These are phyloP conservation scores for Brenthis hecate DNA, from an alignment of 2,888 invertebrate genomes.

Conservation along the genomic window DNA sequence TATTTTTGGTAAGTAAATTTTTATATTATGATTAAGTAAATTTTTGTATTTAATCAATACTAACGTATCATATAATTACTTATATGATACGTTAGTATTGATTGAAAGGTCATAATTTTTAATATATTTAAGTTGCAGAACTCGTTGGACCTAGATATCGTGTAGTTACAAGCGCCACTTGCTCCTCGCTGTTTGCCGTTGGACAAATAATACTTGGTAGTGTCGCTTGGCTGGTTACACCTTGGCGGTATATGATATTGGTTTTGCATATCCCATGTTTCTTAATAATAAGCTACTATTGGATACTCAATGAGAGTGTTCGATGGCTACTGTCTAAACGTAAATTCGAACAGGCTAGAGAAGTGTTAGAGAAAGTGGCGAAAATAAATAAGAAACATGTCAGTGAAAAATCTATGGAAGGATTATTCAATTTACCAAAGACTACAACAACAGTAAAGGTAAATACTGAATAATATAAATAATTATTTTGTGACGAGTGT, in stretches of 20 bases:
- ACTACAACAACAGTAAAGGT: slow-evolving; percentile 15
- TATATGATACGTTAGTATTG: neutral
- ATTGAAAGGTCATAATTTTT: neutral
- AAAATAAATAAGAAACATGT: slow-evolving; percentile 82
- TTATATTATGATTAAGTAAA: no score
- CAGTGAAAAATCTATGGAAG: slow-evolving; percentile 75
- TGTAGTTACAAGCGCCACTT: slow-evolving; percentile 87
- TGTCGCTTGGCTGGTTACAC: slow-evolving; percentile 85
- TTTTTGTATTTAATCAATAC: no score
- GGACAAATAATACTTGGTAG: slow-evolving; percentile 87
- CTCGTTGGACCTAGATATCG: slow-evolving; percentile 88
- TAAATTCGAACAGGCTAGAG: slow-evolving; percentile 83
- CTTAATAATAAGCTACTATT: slow-evolving; percentile 85
- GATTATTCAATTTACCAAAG: slow-evolving; percentile 65
- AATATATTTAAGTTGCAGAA: slow-evolving; percentile 83
- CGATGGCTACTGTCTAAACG: slow-evolving; percentile 89
- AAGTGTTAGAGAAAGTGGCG: slow-evolving; percentile 84
- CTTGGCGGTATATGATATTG: slow-evolving; percentile 87
- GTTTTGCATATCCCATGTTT: slow-evolving; percentile 86
- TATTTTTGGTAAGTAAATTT: slow-evolving; percentile 47
- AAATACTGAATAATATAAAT: neutral
- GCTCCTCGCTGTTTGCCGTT: slow-evolving; percentile 86
- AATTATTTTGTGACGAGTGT: neutral
- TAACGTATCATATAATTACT: no score
- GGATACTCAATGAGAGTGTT: slow-evolving; percentile 86